These are phyloP conservation scores for Pitta sordida DNA, from an alignment of 2,113 vertebrate genomes.

Conservation along the genomic window DNA sequence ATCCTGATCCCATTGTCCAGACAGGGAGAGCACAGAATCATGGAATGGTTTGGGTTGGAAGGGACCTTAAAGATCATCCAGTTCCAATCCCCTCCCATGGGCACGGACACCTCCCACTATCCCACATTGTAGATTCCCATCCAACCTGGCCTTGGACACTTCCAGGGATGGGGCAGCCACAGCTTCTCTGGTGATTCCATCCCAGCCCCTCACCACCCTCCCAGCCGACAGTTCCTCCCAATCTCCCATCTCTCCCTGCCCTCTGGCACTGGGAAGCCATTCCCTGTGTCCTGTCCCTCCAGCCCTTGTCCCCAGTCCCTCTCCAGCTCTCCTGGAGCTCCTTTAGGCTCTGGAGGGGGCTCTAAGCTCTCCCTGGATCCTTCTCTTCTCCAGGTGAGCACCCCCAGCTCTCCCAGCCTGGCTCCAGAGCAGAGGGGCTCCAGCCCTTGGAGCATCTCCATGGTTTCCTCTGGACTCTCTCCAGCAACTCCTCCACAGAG, in stretches of 20 bases:
- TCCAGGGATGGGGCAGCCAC: not conserved
- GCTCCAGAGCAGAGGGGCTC: not conserved
- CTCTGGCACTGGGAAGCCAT: not conserved
- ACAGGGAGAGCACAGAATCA: not conserved
- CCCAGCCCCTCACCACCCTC: fast-evolving
- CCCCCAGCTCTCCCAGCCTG: not conserved
- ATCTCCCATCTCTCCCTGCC: fast-evolving
- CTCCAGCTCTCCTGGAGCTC: not conserved
- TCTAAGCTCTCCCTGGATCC: not conserved
- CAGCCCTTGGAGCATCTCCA: fast-evolving
- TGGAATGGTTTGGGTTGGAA: not conserved
- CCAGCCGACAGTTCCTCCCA: fast-evolving
- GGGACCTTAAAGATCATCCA: fast-evolving
- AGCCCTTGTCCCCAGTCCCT: fast-evolving
- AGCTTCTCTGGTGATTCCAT: fast-evolving
- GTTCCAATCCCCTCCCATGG: not conserved
- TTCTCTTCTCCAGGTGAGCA: not conserved
- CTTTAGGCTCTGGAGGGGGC: not conserved
- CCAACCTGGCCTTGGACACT: not conserved
- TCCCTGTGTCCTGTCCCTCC: not conserved
- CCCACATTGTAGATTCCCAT: not conserved
- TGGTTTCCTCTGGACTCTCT: not conserved
- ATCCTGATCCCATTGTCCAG: not conserved
- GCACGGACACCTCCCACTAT: fast-evolving
- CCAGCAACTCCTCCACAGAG: not conserved